phyloP scores from a whole-genome alignment of 1,140 invertebrate species.

The Lycorma delicatula region DNA sequence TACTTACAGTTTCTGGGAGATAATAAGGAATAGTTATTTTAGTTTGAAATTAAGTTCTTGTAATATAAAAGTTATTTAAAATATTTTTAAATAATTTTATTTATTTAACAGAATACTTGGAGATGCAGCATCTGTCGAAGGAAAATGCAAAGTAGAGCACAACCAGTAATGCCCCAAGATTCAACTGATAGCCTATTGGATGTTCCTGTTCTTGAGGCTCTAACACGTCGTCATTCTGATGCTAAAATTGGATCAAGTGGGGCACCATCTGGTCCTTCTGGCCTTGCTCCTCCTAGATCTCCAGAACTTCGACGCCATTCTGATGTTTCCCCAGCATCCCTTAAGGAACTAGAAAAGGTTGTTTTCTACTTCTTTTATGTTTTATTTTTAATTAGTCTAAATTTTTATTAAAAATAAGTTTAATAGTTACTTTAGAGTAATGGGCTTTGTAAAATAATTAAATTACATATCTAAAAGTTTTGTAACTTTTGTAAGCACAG shows the following conservation, averaged over 20 bases:
- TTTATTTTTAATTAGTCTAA: no score
- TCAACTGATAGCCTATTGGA: constrained; percentile 71
- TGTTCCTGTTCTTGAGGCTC: constrained; percentile 61
- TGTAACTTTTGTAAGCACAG: no score
- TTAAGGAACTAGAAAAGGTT: constrained; percentile 80
- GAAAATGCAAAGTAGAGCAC: constrained; percentile 62
- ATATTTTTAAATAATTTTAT: no score
- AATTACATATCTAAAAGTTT: no score
- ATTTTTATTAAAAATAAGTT: no score
- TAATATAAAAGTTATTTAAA: no score
- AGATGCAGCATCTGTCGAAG: constrained; percentile 69
- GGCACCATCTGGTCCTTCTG: constrained; percentile 41
- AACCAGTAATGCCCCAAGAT: constrained; percentile 55
- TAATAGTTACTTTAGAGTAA: no score
- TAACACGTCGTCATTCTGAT: constrained; percentile 69
- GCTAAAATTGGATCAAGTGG: constrained; percentile 53
- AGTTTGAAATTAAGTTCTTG: no score
- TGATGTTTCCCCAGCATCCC: constrained; percentile 71
- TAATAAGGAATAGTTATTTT: neutral
- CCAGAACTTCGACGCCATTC: constrained; percentile 69
- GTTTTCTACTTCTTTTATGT: neutral
- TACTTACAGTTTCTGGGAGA: neutral
- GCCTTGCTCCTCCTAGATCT: constrained; percentile 63
- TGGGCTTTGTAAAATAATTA: no score
- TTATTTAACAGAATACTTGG: constrained; percentile 53